Conservation (phyloP, 2,797 vertebrate genomes). For the Ceryle rudis region DNA sequence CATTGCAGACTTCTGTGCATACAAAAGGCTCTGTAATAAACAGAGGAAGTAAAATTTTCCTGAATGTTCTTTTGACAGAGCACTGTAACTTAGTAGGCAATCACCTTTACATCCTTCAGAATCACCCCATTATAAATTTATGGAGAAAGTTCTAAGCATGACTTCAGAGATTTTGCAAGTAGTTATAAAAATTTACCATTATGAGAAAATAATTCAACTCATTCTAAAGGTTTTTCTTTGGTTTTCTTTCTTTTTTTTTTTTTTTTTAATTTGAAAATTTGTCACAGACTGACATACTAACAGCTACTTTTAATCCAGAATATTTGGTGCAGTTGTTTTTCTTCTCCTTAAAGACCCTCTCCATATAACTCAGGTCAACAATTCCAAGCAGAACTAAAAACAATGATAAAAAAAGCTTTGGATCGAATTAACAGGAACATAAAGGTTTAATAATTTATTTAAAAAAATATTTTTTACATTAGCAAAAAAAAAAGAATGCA, state of each 20-base stretch:
- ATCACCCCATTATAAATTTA: fast-evolving
- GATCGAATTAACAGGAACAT: background rate
- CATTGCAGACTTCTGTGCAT: background rate
- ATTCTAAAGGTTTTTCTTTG: background rate
- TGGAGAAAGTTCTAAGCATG: background rate
- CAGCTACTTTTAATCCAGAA: background rate
- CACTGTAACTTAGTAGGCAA: background rate
- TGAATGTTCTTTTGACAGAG: background rate
- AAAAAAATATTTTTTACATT: background rate
- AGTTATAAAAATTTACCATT: background rate
- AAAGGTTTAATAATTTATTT: background rate
- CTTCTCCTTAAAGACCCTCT: background rate
- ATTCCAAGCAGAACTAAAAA: background rate
- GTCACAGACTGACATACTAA: background rate
- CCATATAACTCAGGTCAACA: background rate
- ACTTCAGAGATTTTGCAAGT: background rate
- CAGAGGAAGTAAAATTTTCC: background rate
- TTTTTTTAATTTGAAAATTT: background rate
- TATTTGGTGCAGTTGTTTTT: background rate
- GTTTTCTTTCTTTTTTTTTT: no score
- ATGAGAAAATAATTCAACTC: background rate
- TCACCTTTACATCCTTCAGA: background rate
- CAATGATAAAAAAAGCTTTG: background rate
- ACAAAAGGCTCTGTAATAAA: background rate
- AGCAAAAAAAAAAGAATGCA: background rate